Evolutionary conservation across 2,113 vertebrate species (phyloP).

Genomic region (Acrocephalus arundinaceus): DNA sequence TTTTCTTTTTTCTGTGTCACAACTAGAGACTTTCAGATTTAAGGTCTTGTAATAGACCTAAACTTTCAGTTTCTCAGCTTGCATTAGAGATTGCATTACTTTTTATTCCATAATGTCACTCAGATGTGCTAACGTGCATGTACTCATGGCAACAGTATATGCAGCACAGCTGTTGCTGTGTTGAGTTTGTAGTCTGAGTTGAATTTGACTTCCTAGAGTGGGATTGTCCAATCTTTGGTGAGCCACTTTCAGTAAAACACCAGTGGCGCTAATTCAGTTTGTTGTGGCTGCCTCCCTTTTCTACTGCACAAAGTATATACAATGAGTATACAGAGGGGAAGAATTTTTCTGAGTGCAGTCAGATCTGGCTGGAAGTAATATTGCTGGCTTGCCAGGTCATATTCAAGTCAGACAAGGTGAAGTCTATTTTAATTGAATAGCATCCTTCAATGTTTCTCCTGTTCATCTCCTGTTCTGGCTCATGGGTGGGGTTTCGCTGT

Average conservation of each 20-base stretch:
- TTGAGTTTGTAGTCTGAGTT: not conserved
- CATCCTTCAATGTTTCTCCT: not conserved
- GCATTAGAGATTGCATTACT: not conserved
- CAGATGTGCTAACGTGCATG: not conserved
- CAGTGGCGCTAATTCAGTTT: not conserved
- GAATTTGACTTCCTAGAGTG: not conserved
- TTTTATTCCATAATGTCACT: not conserved
- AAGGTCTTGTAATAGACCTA: not conserved
- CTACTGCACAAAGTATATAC: rapidly evolving
- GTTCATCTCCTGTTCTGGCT: not conserved
- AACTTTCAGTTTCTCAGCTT: not conserved
- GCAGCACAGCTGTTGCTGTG: not conserved
- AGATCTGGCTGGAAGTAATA: not conserved
- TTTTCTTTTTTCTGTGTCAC: not conserved
- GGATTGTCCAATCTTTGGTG: not conserved
- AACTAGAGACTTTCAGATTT: not conserved
- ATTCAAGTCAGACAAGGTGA: not conserved
- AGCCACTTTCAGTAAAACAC: not conserved
- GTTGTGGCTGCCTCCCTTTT: not conserved
- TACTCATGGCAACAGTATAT: not conserved
- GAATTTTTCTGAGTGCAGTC: not conserved
- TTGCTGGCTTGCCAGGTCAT: not conserved
- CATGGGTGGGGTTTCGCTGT: not conserved
- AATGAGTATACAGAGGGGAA: too few relatives aligned
- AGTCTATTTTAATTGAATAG: not conserved